phyloP scores from a whole-genome alignment of 2,888 invertebrate species.

The Nomada fabriciana region DNA sequence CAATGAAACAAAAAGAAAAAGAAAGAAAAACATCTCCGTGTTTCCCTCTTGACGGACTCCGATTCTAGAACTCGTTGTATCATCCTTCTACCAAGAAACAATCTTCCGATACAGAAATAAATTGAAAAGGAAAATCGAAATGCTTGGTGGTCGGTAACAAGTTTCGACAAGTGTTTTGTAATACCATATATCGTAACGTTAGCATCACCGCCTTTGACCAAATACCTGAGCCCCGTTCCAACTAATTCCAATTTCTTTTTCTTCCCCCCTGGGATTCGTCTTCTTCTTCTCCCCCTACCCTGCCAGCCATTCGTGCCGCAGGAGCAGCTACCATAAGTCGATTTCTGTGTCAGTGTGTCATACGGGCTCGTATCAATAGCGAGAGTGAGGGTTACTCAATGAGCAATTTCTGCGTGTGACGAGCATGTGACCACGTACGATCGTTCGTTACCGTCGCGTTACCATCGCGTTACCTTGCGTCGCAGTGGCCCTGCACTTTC shows the following conservation, averaged over 20 bases:
- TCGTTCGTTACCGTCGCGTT: slow-evolving; percentile 1
- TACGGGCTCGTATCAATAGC: slow-evolving; percentile 68
- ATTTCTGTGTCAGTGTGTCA: slow-evolving; percentile 73
- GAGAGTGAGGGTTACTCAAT: slow-evolving; percentile 73
- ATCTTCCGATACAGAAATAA: background rate
- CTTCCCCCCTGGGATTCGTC: too few relatives aligned
- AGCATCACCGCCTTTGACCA: slow-evolving; percentile 11
- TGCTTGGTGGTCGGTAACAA: background rate
- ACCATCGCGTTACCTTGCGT: slow-evolving; percentile 20
- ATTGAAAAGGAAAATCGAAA: background rate
- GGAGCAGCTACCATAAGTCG: slow-evolving; percentile 42
- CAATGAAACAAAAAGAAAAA: too few relatives aligned
- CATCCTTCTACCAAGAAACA: background rate
- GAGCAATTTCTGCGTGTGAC: slow-evolving; percentile 60
- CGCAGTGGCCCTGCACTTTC: slow-evolving; percentile 3
- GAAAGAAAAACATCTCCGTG: too few relatives aligned
- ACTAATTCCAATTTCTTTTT: background rate
- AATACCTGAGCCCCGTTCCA: background rate
- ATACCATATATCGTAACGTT: background rate
- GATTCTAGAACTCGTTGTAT: too few relatives aligned
- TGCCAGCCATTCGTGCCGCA: background rate
- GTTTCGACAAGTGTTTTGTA: background rate
- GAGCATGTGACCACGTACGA: slow-evolving; percentile 42
- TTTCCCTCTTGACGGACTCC: too few relatives aligned
- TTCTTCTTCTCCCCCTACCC: background rate